Percentiles rank a stretch among this genome's conserved stretches.
Evolutionary conservation across 2,797 vertebrate genomes (phyloP).

Genomic region (Hippocampus kuda): DNA sequence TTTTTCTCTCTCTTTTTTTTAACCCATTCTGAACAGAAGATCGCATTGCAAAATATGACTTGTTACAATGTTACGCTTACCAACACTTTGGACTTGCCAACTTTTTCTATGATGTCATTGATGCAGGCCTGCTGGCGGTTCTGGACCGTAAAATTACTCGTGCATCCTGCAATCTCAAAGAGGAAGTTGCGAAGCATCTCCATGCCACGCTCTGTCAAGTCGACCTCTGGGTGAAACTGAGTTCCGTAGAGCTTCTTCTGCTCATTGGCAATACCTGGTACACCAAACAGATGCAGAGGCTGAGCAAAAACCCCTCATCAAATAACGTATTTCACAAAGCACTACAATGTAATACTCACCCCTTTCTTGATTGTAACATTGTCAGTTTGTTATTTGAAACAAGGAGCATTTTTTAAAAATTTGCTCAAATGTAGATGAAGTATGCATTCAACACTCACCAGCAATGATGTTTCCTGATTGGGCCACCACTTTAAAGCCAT

Average conservation of each 20-base stretch:
- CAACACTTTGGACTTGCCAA: conserved; percentile 90
- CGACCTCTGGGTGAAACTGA: conserved; percentile 97
- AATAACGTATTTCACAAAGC: neutral
- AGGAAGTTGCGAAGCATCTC: conserved; percentile 92
- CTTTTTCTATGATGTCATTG: conserved; percentile 81
- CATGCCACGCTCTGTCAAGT: conserved; percentile 87
- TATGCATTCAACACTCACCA: conserved; percentile 60
- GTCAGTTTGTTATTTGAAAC: neutral
- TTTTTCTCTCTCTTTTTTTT: neutral
- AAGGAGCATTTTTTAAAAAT: neutral
- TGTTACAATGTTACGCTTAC: conserved; percentile 60
- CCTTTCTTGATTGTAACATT: neutral
- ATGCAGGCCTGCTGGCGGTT: conserved; percentile 85
- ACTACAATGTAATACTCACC: neutral
- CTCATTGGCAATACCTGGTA: conserved; percentile 87
- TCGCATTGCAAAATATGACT: neutral
- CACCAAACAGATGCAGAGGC: neutral
- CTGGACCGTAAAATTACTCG: conserved; percentile 86
- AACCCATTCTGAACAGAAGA: neutral
- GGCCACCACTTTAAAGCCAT: conserved; percentile 95
- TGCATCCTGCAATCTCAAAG: conserved; percentile 94
- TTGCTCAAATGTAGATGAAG: neutral
- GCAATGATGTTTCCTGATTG: conserved; percentile 94
- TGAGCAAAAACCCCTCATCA: neutral
- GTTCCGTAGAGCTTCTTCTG: conserved; percentile 96